Base-by-base conservation (phyloP, 37 sponge, comb jelly and placozoan genomes). In the Chondrosia reniformis region DNA sequence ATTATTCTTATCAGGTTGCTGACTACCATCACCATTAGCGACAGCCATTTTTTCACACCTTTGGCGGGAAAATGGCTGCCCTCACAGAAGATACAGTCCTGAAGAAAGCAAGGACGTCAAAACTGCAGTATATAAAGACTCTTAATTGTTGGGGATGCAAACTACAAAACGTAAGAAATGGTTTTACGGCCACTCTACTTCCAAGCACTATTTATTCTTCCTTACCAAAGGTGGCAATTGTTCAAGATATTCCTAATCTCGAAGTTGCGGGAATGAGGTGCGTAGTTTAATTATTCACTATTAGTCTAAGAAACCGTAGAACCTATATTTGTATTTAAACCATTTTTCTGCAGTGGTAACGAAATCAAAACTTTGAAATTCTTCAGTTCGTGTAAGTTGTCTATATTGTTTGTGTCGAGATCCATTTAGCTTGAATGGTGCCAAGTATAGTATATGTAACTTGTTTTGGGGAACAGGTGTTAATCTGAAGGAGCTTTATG, bases 121-220 rank as follows among this genome's bases (percentile, higher is more conserved):
- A 69, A 38, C 71, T 91, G 34, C 78, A 79, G 45, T 43, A 43
- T 10, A 71, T 91, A 41, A 78, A 74, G 72, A 80, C 55, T 37
- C 63, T 91, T 24, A 91, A 91, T 78, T 83, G 87, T 77, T 91
- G 91, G 91, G 91, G 87, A 40, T 86, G 87, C 46, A 73, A 80
- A 9, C 74, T 91, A 6, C 55, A 12, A n/a, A 84, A 91, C 43
- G 80, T 91, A 40, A 58, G 79, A 3, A 36, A 13, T 49, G 10
- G 15, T 49, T 49, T 19, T 49, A n/a, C n/a, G n/a, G n/a, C n/a
- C n/a, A n/a, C n/a, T n/a, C n/a, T 49, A 49, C 15, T 15, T 49
- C 15, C 52, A 49, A 49, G 52, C 52, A 19, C 15, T 10, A 15
- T 49, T 49, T 49, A 49, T 19, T 36, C 40, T 40, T 40, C 10